Conservation (phyloP, 2,888 invertebrate genomes). For the Agrochola lota region DNA sequence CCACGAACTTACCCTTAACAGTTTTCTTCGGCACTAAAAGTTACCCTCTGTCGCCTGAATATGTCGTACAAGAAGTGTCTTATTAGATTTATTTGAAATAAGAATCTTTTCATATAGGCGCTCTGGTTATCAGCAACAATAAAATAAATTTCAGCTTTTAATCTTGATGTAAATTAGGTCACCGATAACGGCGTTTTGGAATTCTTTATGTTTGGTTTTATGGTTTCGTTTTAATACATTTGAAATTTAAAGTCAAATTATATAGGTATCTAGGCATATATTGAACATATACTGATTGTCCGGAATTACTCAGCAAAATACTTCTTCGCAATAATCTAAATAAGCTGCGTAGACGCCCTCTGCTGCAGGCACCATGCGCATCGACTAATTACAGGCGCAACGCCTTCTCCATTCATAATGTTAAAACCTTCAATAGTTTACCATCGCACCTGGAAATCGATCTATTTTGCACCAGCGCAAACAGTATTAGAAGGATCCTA, state of each 20-base stretch:
- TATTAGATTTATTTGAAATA: conserved; percentile 27
- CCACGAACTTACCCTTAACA: conserved; percentile 14
- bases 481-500: too few species aligned
- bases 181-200: conserved; percentile 40
- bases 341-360: too few species aligned
- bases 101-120: conserved; percentile 40
- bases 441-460: too few species aligned
- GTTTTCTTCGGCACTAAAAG: conserved; percentile 15
- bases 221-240: conserved; percentile 44
- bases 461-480: too few species aligned
- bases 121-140: conserved; percentile 43
- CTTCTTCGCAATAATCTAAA: too few species aligned
- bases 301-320: too few species aligned
- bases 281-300: too few species aligned
- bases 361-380: too few species aligned
- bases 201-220: conserved; percentile 52
- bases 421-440: too few species aligned
- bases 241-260: conserved; percentile 32
- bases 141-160: conserved; percentile 52
- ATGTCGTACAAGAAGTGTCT: conserved; percentile 25
- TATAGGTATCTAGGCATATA: background rate
- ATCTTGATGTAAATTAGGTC: conserved; percentile 54
- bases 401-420: too few species aligned
- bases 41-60: conserved; percentile 10
- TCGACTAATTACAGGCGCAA: too few species aligned